A percentile compares a stretch with the other conserved stretches of the same genome.
These are phyloP conservation scores for Cenopis cana DNA, from an alignment of 2,888 invertebrate genomes.

Conservation along the genomic window DNA sequence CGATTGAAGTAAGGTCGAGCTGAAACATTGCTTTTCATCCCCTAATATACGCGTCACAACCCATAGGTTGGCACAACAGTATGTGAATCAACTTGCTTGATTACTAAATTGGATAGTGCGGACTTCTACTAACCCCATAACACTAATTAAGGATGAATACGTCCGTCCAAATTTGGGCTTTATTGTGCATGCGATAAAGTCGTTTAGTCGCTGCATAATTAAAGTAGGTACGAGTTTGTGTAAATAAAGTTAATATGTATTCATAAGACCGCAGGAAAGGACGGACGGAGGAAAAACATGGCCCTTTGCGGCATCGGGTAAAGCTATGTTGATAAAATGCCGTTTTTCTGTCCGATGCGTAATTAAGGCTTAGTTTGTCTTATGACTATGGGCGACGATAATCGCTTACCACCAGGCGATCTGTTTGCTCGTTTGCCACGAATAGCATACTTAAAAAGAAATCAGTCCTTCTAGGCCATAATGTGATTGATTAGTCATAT, in stretches of 20 bases:
- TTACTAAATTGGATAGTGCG: conserved; percentile 11
- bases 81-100: neutral
- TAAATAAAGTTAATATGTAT: neutral
- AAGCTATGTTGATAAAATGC: neutral
- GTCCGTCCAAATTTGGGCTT: neutral
- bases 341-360: neutral
- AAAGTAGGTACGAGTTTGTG: neutral
- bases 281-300: neutral
- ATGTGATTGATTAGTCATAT: too few relatives aligned
- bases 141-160: neutral
- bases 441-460: too few relatives aligned
- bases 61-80: neutral
- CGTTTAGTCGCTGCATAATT: neutral
- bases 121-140: neutral
- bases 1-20: too few relatives aligned
- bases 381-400: too few relatives aligned
- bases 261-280: neutral
- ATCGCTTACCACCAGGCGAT: too few relatives aligned
- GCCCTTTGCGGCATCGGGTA: neutral
- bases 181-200: neutral
- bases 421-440: too few relatives aligned
- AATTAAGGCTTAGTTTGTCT: neutral
- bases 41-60: too few relatives aligned
- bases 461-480: too few relatives aligned
- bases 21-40: too few relatives aligned